phyloP scores from a whole-genome alignment of 2,888 invertebrate species.

The Clusia tigrina region DNA sequence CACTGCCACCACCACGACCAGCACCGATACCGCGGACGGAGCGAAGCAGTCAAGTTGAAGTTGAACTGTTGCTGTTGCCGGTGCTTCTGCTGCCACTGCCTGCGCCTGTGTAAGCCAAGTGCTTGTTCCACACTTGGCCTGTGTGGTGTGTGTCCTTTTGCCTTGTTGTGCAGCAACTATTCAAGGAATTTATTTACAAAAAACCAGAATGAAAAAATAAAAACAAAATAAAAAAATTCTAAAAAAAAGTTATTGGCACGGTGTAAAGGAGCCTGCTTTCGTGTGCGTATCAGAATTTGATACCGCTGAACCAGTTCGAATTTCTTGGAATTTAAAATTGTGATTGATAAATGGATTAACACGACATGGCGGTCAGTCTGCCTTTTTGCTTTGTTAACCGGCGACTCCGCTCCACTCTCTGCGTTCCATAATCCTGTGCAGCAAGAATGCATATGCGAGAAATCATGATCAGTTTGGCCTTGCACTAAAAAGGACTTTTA shows the following conservation, averaged over 20 bases:
- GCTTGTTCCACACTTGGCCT: not conserved
- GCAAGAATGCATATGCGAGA: no score
- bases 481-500: no score
- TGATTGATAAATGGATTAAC: slow-evolving; percentile 37
- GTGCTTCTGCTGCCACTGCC: not conserved
- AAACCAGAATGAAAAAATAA: not conserved
- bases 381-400: no score
- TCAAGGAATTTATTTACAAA: not conserved
- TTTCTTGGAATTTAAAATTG: slow-evolving; percentile 34
- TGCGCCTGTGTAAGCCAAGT: not conserved
- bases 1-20: not conserved
- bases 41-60: slow-evolving; percentile 5
- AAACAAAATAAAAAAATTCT: not conserved
- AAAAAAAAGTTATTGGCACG: not conserved
- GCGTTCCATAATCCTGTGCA: no score
- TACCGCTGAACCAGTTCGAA: slow-evolving; percentile 29
- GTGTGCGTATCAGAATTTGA: slow-evolving; percentile 21
- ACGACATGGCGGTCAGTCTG: slow-evolving; percentile 21
- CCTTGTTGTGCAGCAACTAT: not conserved
- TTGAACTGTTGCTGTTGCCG: not conserved
- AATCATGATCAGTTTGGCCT: no score
- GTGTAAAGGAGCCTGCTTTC: not conserved
- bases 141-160: not conserved
- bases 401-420: no score
- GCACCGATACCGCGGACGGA: no score